phyloP scores from a whole-genome alignment of 1,140 invertebrate genomes.

The Bombus waltoni region DNA sequence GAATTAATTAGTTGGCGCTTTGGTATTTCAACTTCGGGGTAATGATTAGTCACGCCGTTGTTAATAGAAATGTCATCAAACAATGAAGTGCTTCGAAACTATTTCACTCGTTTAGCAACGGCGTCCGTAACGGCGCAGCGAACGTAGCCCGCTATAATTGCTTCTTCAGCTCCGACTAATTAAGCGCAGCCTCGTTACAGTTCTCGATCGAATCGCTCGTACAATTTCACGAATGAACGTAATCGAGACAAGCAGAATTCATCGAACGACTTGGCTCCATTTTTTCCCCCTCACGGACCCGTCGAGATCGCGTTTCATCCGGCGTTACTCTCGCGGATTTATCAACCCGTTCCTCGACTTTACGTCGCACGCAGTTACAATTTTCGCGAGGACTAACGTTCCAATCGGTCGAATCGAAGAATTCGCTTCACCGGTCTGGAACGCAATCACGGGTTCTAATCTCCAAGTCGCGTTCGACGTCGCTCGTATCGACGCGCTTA shows the following conservation, averaged over 20 bases:
- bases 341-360: not conserved
- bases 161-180: conserved; percentile 10
- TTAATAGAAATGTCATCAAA: not conserved
- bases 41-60: not conserved
- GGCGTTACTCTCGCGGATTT: not conserved
- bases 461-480: no score
- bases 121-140: not conserved
- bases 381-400: not conserved
- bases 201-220: not conserved
- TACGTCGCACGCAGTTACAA: no score
- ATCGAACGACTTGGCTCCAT: not conserved
- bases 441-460: no score
- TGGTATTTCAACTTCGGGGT: not conserved
- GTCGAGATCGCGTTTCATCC: not conserved
- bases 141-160: conserved; percentile 5
- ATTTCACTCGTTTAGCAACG: conserved; percentile 12
- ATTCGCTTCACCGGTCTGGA: no score
- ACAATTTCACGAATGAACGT: not conserved
- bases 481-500: no score
- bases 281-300: no score
- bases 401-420: not conserved
- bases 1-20: not conserved
- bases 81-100: conserved; percentile 9
- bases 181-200: conserved; percentile 6
- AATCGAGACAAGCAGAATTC: not conserved